Conservation (phyloP, 2,113 vertebrate species). For the Misgurnus mizolepis region DNA sequence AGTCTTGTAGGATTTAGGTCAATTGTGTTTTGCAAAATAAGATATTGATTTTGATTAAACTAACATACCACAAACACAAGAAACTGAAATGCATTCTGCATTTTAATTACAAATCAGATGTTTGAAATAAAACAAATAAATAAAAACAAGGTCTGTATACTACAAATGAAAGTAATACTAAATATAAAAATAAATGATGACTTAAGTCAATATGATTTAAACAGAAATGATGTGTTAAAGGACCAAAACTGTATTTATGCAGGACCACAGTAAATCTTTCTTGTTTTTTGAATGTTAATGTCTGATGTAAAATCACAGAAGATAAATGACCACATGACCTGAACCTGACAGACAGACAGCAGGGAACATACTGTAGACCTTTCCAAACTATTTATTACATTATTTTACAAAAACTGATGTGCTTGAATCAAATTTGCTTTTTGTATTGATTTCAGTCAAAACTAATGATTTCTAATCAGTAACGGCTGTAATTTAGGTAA, state of each 20-base stretch:
- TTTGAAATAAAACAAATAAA: background rate
- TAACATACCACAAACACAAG: constrained; percentile 35
- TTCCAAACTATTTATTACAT: background rate
- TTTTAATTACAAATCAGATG: constrained; percentile 45
- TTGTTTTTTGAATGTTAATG: constrained; percentile 44
- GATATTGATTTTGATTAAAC: constrained; percentile 36
- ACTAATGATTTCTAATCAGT: background rate
- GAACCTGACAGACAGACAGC: constrained; percentile 51
- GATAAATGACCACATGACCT: constrained; percentile 65
- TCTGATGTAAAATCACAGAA: constrained; percentile 64
- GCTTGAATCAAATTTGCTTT: background rate
- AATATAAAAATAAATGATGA: too few species aligned
- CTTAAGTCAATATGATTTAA: background rate
- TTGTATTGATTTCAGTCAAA: constrained; percentile 1
- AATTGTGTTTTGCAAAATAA: constrained; percentile 31
- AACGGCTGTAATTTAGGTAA: background rate
- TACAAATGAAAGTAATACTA: too few species aligned
- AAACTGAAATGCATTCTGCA: constrained; percentile 15
- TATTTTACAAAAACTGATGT: background rate
- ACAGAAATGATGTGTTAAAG: background rate
- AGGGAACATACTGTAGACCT: constrained; percentile 11
- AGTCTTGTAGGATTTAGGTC: constrained; percentile 23
- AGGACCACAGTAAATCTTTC: background rate
- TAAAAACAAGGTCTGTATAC: too few species aligned
- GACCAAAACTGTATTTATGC: background rate